A percentile compares a stretch with the other conserved stretches of the same genome.
phyloP scores from a whole-genome alignment of 2,113 vertebrate genomes.

The Maylandia zebra region DNA sequence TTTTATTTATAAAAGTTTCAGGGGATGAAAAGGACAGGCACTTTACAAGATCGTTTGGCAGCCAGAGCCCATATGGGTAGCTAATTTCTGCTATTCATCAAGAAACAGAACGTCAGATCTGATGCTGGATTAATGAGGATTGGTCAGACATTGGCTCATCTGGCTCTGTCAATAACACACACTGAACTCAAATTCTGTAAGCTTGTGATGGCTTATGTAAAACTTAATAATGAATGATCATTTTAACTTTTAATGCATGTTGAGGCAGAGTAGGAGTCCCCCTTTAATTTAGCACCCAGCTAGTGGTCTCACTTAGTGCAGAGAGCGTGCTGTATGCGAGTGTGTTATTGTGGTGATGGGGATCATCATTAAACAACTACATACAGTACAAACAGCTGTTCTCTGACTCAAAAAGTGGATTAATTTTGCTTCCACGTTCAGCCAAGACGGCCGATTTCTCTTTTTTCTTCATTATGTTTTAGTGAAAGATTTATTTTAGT shows the following conservation, averaged over 20 bases:
- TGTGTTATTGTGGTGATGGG: not conserved
- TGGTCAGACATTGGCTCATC: conserved; percentile 18
- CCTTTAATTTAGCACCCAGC: conserved; percentile 56
- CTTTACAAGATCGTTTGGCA: conserved; percentile 32
- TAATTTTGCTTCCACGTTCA: not conserved
- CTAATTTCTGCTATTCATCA: conserved; percentile 12
- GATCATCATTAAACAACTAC: conserved; percentile 16
- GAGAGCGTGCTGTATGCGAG: not conserved
- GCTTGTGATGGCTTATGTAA: conserved; percentile 42
- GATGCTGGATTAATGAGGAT: conserved; percentile 34
- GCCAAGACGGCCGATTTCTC: not conserved
- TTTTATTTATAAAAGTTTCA: conserved; percentile 52
- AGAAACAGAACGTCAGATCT: conserved; percentile 6
- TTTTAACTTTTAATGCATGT: conserved; percentile 63
- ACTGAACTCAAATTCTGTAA: conserved; percentile 1
- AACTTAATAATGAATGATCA: conserved; percentile 60
- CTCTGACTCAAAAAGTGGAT: not conserved
- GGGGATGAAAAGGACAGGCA: conserved; percentile 25
- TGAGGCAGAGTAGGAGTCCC: conserved; percentile 39
- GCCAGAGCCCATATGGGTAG: not conserved
- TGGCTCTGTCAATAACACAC: conserved; percentile 21
- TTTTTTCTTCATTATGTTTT: not conserved
- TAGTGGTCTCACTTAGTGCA: not conserved
- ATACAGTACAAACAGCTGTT: not conserved
- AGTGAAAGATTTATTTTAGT: not conserved